phyloP scores from a whole-genome alignment of 2,888 invertebrate genomes.

The Chorisops tibialis region DNA sequence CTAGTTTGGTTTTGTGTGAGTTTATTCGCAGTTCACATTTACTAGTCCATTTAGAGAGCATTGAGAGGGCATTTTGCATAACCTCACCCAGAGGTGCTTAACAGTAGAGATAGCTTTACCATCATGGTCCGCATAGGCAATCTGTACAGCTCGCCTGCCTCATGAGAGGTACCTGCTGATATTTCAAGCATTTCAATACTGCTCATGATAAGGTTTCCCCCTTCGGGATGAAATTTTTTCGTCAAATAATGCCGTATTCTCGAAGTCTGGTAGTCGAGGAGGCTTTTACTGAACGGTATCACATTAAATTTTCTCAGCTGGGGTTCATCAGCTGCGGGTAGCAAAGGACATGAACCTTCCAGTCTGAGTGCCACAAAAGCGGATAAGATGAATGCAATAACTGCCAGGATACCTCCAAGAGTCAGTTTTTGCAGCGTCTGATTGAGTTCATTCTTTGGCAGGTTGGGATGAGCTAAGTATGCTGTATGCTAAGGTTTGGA shows the following conservation, averaged over 20 bases:
- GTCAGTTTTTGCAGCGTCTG: slow-evolving; percentile 48
- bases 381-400: slow-evolving; percentile 77
- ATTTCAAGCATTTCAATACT: slow-evolving; percentile 27
- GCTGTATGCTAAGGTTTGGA: too few relatives aligned
- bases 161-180: slow-evolving; percentile 49
- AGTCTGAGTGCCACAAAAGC: slow-evolving; percentile 74
- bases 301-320: slow-evolving; percentile 73
- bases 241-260: slow-evolving; percentile 52
- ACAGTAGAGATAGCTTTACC: too few relatives aligned
- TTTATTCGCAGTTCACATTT: too few relatives aligned
- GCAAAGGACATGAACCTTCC: slow-evolving; percentile 60
- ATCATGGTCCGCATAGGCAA: too few relatives aligned
- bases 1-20: too few relatives aligned
- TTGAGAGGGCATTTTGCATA: too few relatives aligned
- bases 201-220: slow-evolving; percentile 13
- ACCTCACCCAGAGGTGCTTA: too few relatives aligned
- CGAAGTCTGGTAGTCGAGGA: slow-evolving; percentile 35
- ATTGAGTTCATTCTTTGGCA: slow-evolving; percentile 42
- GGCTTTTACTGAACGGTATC: slow-evolving; percentile 52
- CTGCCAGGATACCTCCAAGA: slow-evolving; percentile 83
- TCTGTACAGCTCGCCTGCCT: too few relatives aligned
- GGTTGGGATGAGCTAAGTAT: slow-evolving; percentile 48
- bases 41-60: too few relatives aligned
- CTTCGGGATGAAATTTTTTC: slow-evolving; percentile 48
- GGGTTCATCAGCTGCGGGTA: slow-evolving; percentile 58